Percentiles rank a stretch among this genome's conserved stretches.
Evolutionary conservation across 1,140 invertebrate species (phyloP).

Genomic region (Leguminivora glycinivorella): DNA sequence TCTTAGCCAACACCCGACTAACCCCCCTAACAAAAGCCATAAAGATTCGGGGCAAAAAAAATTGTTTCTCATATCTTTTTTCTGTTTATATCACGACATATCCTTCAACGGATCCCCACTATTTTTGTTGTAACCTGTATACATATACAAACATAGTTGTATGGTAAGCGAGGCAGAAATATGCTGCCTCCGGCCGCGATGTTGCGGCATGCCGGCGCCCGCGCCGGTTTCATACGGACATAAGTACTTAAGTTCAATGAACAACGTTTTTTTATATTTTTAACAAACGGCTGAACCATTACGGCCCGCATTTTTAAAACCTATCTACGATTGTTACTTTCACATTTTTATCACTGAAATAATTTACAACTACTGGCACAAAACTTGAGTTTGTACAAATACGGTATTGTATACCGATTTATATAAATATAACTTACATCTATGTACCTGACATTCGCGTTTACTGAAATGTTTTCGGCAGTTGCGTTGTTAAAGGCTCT

Average conservation of each 20-base stretch:
- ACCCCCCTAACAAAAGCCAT: no score
- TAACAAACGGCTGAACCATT: neutral
- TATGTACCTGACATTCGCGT: conserved; percentile 7
- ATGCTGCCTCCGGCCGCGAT: conserved; percentile 2
- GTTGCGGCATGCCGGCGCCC: neutral
- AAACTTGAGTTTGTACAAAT: conserved; percentile 2
- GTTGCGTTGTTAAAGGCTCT: neutral
- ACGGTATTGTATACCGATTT: neutral
- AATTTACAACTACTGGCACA: conserved; percentile 3
- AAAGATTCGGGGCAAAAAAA: no score
- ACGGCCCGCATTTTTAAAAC: neutral
- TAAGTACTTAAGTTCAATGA: conserved; percentile 5
- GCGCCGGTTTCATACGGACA: neutral
- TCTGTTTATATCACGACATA: no score
- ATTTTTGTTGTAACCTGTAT: no score
- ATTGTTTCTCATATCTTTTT: no score
- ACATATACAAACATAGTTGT: neutral
- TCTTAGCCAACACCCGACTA: no score
- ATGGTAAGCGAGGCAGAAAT: neutral
- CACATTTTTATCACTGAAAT: conserved; percentile 1
- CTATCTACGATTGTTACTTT: neutral
- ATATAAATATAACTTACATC: neutral
- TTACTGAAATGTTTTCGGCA: conserved; percentile 19
- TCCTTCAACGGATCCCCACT: no score
- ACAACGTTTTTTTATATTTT: neutral